Evolutionary conservation across 2,113 vertebrate species (phyloP), one percentile per base, ranked within the genome.

Genomic region (Vulpes lagopus): DNA sequence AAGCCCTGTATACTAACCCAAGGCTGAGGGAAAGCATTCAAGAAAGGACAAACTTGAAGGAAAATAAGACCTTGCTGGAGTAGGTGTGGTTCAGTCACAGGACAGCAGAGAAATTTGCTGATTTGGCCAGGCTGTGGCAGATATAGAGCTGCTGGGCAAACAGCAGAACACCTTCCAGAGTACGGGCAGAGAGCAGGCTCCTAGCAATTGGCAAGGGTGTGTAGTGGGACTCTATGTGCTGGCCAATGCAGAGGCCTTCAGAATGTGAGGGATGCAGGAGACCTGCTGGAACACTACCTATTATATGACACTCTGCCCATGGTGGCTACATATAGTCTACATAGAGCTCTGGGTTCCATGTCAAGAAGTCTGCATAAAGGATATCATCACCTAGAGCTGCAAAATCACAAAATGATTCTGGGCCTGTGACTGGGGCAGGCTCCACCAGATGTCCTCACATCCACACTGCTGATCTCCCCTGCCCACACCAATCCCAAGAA

Each of bases 121-220:
- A 65, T 23, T 23, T 67, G 16, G 2, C 51, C n/a, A 32, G 5
- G n/a, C 15, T 23, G 60, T 27, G 71, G 17, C 14, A 20, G 11
- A 35, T 60, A n/a, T 80, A 11, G 38, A 79, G 19, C 9, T 69
- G 15, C 57, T 59, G 49, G 38, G 32, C 53, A 71, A 69, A 60
- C 12, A 86, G 71, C 43, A 51, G n/a, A n/a, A 32, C 55, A 11
- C 49, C 32, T 38, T 73, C 30, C 49, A 67, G 55, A 86, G 38
- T n/a, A 0, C 0, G 17, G 19, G 49, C 9, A 10, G 7, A 11
- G 5, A 32, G 59, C 9, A 30, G 8, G 22, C 14, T 3, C 82
- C 51, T 22, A 57, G 43, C 4, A 23, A 23, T 8, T 53, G 49
- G 23, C 14, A 25, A 19, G 30, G 10, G 35, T 9, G 22, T 35